Conservation (phyloP, 2,888 invertebrate species). For the Phasia obesa region DNA sequence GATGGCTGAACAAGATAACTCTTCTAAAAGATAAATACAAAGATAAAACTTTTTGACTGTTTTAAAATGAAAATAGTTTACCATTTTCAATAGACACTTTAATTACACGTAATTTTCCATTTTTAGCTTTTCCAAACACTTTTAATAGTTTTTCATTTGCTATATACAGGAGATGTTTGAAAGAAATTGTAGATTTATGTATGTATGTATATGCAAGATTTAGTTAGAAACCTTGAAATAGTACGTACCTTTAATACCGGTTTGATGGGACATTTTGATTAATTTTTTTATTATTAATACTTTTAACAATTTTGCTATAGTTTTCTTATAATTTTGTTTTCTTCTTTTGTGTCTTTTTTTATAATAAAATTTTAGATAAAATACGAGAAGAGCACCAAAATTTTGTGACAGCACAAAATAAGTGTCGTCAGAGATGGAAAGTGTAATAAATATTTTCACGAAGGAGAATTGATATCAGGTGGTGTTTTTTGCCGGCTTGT, state of each 20-base stretch:
- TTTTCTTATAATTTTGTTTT: slow-evolving; percentile 5
- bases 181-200: background rate
- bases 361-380: background rate
- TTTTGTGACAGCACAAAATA: background rate
- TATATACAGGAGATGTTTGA: slow-evolving; percentile 82
- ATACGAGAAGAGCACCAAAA: no score
- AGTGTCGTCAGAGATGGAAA: no score
- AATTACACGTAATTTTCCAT: slow-evolving; percentile 89
- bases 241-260: slow-evolving; percentile 91
- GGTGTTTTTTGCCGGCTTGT: no score
- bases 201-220: background rate
- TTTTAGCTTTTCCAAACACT: slow-evolving; percentile 90
- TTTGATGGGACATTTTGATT: slow-evolving; percentile 92
- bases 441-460: no score
- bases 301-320: slow-evolving; percentile 29
- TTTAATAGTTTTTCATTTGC: slow-evolving; percentile 92
- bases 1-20: slow-evolving; percentile 87
- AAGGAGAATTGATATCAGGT: no score
- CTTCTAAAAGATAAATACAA: slow-evolving; percentile 84
- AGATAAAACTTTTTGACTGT: background rate
- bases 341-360: slow-evolving; percentile 2
- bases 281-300: slow-evolving; percentile 26
- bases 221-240: background rate
- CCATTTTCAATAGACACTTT: slow-evolving; percentile 95
- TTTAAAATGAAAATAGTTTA: slow-evolving; percentile 79